Percentiles rank a stretch among this genome's conserved stretches.
Evolutionary conservation across 2,797 vertebrate genomes (phyloP).

Genomic region (Myoxocephalus aenaeus): DNA sequence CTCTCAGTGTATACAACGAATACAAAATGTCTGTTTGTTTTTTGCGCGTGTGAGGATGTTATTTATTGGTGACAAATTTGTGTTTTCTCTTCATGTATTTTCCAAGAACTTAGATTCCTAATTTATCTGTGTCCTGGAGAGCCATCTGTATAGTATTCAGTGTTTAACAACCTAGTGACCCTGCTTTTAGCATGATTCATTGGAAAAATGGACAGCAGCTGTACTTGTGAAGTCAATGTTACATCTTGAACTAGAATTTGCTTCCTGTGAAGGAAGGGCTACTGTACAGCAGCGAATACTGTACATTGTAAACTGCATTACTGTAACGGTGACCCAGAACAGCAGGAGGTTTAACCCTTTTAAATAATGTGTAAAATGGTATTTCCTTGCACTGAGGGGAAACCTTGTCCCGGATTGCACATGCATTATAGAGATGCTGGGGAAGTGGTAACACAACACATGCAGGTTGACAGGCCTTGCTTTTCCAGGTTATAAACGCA

Average conservation of each 20-base stretch:
- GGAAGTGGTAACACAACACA: constrained; percentile 39
- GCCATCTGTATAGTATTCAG: constrained; percentile 11
- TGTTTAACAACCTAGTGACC: constrained; percentile 40
- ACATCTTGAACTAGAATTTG: constrained; percentile 34
- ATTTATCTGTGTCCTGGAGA: not conserved
- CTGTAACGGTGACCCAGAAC: constrained; percentile 56
- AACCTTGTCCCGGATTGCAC: constrained; percentile 27
- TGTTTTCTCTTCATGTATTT: not conserved
- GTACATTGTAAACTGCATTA: constrained; percentile 35
- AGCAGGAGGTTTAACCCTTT: constrained; percentile 50
- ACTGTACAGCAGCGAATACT: not conserved
- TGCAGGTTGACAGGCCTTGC: constrained; percentile 1
- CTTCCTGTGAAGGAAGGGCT: constrained; percentile 22
- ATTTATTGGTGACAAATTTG: constrained; percentile 1
- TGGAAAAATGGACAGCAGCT: constrained; percentile 53
- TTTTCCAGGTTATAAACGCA: constrained; percentile 21
- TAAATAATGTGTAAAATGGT: constrained; percentile 60
- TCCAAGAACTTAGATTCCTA: not conserved
- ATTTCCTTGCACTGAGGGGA: constrained; percentile 43
- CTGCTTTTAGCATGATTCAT: constrained; percentile 56
- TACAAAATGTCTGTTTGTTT: not conserved
- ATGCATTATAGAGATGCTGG: constrained; percentile 52
- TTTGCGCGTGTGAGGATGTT: not conserved
- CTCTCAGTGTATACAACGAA: not conserved
- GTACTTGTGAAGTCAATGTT: constrained; percentile 36